phyloP scores from a whole-genome alignment of 2,888 invertebrate species.

The Drosophila picticornis region DNA sequence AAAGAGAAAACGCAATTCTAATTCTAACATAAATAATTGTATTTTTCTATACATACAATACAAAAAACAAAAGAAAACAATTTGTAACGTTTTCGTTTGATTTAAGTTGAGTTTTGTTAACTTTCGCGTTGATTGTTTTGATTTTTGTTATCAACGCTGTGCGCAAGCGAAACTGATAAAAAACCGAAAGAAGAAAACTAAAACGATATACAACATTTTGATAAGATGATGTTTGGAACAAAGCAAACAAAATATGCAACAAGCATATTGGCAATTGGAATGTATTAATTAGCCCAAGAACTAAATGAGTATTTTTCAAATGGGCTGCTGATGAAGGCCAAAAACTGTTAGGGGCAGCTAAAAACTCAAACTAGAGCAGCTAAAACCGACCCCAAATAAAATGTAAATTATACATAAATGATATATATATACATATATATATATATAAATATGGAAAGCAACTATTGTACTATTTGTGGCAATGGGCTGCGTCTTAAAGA shows the following conservation, averaged over 20 bases:
- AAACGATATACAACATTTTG: constrained; percentile 29
- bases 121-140: constrained; percentile 62
- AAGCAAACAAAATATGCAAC: background rate
- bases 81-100: constrained; percentile 46
- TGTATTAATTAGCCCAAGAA: constrained; percentile 67
- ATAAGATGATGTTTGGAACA: constrained; percentile 34
- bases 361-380: constrained; percentile 8
- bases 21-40: constrained; percentile 49
- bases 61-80: background rate
- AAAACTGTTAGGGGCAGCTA: constrained; percentile 31
- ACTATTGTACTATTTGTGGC: constrained; percentile 54
- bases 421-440: constrained; percentile 29
- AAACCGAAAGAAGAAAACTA: constrained; percentile 22
- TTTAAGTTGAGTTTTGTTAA: constrained; percentile 61
- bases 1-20: constrained; percentile 14
- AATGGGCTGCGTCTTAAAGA: constrained; percentile 66
- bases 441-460: constrained; percentile 28
- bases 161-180: constrained; percentile 63
- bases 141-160: constrained; percentile 75
- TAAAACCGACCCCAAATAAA: constrained; percentile 14
- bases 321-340: constrained; percentile 1
- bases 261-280: constrained; percentile 50
- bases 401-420: constrained; percentile 57
- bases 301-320: constrained; percentile 59
- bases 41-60: constrained; percentile 58